These are phyloP conservation scores for Tenthredo scrophulariae DNA, from an alignment of 2,888 invertebrate species.

Conservation along the genomic window DNA sequence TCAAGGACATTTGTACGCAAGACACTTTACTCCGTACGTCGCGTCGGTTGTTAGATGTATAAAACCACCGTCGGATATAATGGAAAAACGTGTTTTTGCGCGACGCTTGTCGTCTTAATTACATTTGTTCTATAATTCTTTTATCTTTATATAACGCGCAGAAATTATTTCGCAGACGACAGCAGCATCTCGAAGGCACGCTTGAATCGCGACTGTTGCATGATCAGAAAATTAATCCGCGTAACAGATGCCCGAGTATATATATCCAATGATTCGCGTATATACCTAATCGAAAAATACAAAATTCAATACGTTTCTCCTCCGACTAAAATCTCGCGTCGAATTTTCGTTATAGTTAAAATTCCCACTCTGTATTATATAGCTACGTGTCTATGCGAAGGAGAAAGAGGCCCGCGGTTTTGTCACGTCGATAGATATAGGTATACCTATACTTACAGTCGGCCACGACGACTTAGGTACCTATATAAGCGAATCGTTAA, in stretches of 20 bases:
- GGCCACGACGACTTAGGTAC: neutral
- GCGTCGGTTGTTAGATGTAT: neutral
- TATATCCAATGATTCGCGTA: neutral
- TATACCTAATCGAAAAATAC: neutral
- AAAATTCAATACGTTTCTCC: neutral
- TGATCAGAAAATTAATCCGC: neutral
- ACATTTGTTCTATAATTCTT: neutral
- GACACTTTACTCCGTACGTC: neutral
- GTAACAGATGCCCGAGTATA: neutral
- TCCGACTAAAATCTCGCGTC: neutral
- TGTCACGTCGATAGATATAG: neutral
- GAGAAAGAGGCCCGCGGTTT: neutral
- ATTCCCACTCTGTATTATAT: neutral
- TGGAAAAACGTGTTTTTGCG: neutral
- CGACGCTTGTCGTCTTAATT: neutral
- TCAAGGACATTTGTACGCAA: slow-evolving; percentile 30
- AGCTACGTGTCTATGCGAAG: neutral
- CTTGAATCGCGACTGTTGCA: neutral
- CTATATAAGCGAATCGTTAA: slow-evolving; percentile 37
- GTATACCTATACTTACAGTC: neutral
- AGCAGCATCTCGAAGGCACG: neutral
- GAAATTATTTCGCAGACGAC: slow-evolving; percentile 8
- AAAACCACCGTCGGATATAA: neutral
- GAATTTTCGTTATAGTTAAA: neutral
- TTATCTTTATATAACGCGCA: neutral